Evolutionary conservation across 2,888 invertebrate species (phyloP), one percentile per base, ranked within the genome.

Genomic region (Harpalus rubripes): DNA sequence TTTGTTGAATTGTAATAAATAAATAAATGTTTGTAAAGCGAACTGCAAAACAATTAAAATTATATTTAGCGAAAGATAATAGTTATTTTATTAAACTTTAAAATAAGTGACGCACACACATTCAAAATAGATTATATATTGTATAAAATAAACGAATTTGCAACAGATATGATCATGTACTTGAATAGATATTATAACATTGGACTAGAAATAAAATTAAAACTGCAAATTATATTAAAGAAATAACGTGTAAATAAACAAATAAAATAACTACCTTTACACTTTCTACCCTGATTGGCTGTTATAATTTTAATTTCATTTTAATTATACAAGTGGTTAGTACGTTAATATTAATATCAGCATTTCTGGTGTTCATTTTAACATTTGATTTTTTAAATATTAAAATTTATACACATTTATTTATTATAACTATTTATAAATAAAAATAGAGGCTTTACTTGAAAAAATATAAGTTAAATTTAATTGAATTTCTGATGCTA

Each of bases 241-340:
- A 52, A 52, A 52, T 10, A 52, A 52, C 12, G 44, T 52, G 0
- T 52, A 52, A 52, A 12, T 12, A 52, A 52, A 52, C 44, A 52
- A 52, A 32, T 32, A 32, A 52, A 52, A 52, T 52, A 52, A 52
- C 44, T 52, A 52, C 44, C 44, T 52, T 52, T 12, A 52, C 44
- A 52, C 44, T 8, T 52, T 52, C 44, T 52, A 52, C 44, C 44
- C 44, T 12, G 44, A 52, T 52, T 52, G 44, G 44, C 44, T 52
- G 44, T 52, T 52, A 52, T 52, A 52, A 52, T 52, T 52, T 52
- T 52, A 32, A 52, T 52, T 52, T 52, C 44, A 52, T 12, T 52
- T 52, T 52, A 52, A 52, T 52, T 12, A 52, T 52, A 52, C 44
- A 52, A 52, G 44, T 52, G 44, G 44, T 52, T 52, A 52, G 44